These are phyloP conservation scores for Cyrtodaria siliqua DNA, from an alignment of 2,888 invertebrate species.

Conservation along the genomic window DNA sequence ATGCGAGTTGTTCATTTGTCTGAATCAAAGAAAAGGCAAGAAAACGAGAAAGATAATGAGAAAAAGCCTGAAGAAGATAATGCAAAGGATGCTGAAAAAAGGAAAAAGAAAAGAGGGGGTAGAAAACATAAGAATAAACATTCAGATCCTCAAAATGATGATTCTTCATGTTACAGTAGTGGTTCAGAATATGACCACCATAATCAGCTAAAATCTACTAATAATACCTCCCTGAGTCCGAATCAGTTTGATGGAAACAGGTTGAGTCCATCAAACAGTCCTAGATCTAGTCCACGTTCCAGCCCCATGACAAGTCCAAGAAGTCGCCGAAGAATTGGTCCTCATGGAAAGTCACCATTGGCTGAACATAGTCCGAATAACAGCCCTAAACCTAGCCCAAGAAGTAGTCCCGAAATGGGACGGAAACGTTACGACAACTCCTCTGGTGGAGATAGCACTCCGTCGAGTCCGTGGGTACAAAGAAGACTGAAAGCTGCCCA, in stretches of 20 bases:
- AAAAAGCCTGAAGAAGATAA: constrained; percentile 71
- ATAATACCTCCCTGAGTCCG: constrained; percentile 63
- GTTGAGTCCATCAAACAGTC: constrained; percentile 77
- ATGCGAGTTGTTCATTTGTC: constrained; percentile 84
- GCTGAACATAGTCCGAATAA: constrained; percentile 69
- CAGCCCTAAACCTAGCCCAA: constrained; percentile 78
- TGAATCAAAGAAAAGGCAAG: constrained; percentile 75
- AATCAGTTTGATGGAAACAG: constrained; percentile 67
- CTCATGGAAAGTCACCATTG: constrained; percentile 79
- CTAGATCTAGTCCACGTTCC: constrained; percentile 77
- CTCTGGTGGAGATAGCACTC: constrained; percentile 87
- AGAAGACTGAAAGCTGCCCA: constrained; percentile 86
- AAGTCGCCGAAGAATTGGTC: constrained; percentile 65
- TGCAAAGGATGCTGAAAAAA: constrained; percentile 71
- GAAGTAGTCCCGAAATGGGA: constrained; percentile 80
- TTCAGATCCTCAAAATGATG: constrained; percentile 74
- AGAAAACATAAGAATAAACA: constrained; percentile 77
- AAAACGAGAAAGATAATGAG: constrained; percentile 66
- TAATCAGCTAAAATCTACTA: constrained; percentile 47
- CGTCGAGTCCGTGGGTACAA: constrained; percentile 87
- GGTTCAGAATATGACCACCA: constrained; percentile 83
- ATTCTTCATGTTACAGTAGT: constrained; percentile 82
- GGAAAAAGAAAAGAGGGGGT: constrained; percentile 74
- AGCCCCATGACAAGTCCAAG: constrained; percentile 78
- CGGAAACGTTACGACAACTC: constrained; percentile 75